These are phyloP conservation scores for Sebastolobus altivelis DNA, from an alignment of 2,797 vertebrate genomes.

Conservation along the genomic window DNA sequence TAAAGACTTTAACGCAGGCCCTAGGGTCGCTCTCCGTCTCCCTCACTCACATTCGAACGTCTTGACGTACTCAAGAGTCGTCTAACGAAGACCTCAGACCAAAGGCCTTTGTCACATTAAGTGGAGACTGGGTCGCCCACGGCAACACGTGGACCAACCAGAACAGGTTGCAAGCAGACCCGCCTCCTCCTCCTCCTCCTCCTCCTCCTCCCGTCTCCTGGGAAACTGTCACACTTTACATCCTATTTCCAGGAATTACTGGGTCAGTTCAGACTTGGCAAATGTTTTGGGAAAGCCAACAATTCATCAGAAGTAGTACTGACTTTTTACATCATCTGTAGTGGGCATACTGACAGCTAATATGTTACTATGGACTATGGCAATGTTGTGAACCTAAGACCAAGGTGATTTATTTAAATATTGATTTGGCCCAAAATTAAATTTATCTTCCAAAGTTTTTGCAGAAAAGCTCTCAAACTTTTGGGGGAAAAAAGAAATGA, in stretches of 20 bases:
- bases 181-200: slow-evolving; percentile 8
- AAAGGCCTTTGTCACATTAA: slow-evolving; percentile 56
- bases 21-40: slow-evolving; percentile 33
- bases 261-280: background rate
- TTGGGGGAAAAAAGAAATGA: background rate
- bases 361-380: background rate
- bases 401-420: background rate
- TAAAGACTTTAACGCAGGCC: slow-evolving; percentile 53
- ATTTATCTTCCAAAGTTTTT: background rate
- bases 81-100: slow-evolving; percentile 34
- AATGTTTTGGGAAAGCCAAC: background rate
- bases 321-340: background rate
- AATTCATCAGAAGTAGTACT: background rate
- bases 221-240: slow-evolving; percentile 30
- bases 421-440: background rate
- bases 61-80: background rate
- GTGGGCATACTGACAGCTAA: background rate
- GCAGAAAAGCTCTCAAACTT: background rate
- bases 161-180: slow-evolving; percentile 27
- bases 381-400: background rate
- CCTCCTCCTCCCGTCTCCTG: slow-evolving; percentile 28
- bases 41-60: slow-evolving; percentile 46
- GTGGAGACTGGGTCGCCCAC: slow-evolving; percentile 50
- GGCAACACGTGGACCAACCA: slow-evolving; percentile 59
- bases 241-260: slow-evolving; percentile 30